Evolutionary conservation across 2,797 vertebrate genomes (phyloP).

Genomic region (Muscicapa comitata): DNA sequence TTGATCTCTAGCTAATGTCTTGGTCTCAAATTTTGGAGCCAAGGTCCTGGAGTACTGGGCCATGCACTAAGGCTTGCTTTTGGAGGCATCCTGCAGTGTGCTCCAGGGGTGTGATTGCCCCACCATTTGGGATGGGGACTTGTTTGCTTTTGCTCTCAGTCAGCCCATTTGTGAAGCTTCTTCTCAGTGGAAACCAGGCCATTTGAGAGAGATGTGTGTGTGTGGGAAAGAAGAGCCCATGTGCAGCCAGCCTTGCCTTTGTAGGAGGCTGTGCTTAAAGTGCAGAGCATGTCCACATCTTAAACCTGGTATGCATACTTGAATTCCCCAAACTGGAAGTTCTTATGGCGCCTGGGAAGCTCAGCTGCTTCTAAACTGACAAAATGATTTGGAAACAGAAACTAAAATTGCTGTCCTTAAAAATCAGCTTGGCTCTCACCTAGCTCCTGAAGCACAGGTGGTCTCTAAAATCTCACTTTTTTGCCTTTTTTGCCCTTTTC

Average conservation of each 20-base stretch:
- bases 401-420: not conserved
- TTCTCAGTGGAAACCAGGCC: not conserved
- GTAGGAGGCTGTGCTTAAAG: not conserved
- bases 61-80: not conserved
- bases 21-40: not conserved
- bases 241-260: not conserved
- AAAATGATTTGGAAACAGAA: not conserved
- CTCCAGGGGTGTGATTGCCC: not conserved
- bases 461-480: not conserved
- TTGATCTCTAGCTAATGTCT: not conserved
- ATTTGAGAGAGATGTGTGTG: accelerated
- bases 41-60: not conserved
- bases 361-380: not conserved
- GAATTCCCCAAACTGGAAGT: not conserved
- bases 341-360: not conserved
- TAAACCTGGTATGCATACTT: not conserved
- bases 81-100: not conserved
- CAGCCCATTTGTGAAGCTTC: not conserved
- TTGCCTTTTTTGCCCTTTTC: not conserved
- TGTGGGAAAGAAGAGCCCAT: accelerated
- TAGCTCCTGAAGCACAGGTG: not conserved
- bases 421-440: not conserved
- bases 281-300: not conserved
- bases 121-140: not conserved
- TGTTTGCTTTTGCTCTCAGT: not conserved